phyloP scores from a whole-genome alignment of 2,113 vertebrate species.

The Echinops telfairi region DNA sequence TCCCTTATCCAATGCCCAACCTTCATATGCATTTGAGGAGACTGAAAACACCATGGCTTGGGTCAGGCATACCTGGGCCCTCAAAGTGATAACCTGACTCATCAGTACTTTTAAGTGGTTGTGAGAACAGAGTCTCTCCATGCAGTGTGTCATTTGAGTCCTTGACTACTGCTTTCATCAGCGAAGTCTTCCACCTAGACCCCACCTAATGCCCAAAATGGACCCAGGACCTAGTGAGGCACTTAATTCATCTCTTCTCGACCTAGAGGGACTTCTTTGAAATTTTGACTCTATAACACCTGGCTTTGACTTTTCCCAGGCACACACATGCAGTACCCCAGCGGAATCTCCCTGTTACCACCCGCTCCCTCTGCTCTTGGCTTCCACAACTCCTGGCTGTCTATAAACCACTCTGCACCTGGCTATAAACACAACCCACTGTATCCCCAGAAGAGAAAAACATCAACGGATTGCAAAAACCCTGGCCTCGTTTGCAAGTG shows the following conservation, averaged over 20 bases:
- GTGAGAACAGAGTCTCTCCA: too few relatives aligned
- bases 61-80: too few relatives aligned
- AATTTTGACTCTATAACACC: background rate
- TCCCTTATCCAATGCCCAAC: too few relatives aligned
- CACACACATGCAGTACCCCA: background rate
- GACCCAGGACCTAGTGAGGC: background rate
- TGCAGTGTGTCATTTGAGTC: too few relatives aligned
- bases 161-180: too few relatives aligned
- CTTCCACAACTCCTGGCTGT: background rate
- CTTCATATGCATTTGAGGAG: too few relatives aligned
- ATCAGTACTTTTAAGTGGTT: too few relatives aligned
- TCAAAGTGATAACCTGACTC: too few relatives aligned
- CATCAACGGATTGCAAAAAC: background rate
- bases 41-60: too few relatives aligned
- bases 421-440: constrained; percentile 6
- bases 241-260: background rate
- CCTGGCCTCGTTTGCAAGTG: constrained; percentile 27
- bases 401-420: constrained; percentile 40
- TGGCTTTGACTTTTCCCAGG: background rate
- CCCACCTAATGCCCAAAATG: background rate
- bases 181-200: background rate
- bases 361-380: constrained; percentile 7
- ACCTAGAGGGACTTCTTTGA: accelerated
- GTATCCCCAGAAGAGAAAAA: constrained; percentile 48
- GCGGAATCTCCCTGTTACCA: accelerated